A percentile compares a stretch with the other conserved stretches of the same genome.
These are phyloP conservation scores for Nephrocerus scutellatus DNA, from an alignment of 2,888 invertebrate genomes.

Conservation along the genomic window DNA sequence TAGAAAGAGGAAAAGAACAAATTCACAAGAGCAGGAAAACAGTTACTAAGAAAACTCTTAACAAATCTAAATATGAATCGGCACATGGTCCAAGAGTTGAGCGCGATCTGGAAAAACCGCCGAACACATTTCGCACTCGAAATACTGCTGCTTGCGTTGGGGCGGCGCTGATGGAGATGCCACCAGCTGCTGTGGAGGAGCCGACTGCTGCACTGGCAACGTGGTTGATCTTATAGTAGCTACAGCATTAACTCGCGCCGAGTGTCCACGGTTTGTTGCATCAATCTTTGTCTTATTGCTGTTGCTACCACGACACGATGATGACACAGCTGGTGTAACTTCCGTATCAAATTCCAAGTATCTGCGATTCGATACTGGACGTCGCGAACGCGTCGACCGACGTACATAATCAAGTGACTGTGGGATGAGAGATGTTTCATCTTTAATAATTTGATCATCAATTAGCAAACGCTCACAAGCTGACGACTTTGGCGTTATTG, in stretches of 20 bases:
- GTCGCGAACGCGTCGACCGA: conserved; percentile 14
- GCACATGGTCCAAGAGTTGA: conserved; percentile 69
- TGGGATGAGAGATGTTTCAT: conserved; percentile 12
- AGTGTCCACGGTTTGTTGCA: conserved; percentile 23
- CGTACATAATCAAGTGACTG: conserved; percentile 16
- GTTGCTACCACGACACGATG: not conserved
- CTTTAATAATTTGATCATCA: conserved; percentile 16
- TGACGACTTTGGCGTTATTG: conserved; percentile 39
- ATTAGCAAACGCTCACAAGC: conserved; percentile 33
- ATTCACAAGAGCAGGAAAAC: too few relatives aligned
- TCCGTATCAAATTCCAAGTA: conserved; percentile 33
- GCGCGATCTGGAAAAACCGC: conserved; percentile 67
- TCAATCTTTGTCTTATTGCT: not conserved
- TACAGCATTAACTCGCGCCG: conserved; percentile 26
- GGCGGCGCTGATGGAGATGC: conserved; percentile 25
- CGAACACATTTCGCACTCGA: conserved; percentile 77
- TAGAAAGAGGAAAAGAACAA: too few relatives aligned
- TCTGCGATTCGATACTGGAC: conserved; percentile 28
- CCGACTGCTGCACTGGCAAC: conserved; percentile 30
- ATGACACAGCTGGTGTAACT: conserved; percentile 15
- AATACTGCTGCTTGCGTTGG: conserved; percentile 49
- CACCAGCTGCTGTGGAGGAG: conserved; percentile 31
- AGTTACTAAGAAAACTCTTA: too few relatives aligned
- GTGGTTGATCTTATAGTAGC: conserved; percentile 21
- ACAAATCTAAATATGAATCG: conserved; percentile 65